phyloP scores from a whole-genome alignment of 2,888 invertebrate genomes.

The Epinotia brunnichana region DNA sequence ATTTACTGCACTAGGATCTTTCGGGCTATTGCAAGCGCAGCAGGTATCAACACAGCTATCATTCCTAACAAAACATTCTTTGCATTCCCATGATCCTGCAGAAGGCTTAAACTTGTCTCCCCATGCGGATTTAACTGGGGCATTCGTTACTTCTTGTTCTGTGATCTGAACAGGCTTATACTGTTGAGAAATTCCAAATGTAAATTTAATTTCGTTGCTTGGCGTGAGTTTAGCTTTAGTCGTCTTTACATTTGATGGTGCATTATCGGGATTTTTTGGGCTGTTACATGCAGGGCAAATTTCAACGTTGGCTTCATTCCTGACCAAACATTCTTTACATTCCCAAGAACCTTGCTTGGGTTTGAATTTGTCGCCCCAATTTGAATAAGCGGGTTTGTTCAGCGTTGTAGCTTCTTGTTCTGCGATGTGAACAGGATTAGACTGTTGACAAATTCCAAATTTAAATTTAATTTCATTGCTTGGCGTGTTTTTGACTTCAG shows the following conservation, averaged over 20 bases:
- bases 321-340: constrained; percentile 84
- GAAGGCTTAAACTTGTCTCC: constrained; percentile 86
- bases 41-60: constrained; percentile 81
- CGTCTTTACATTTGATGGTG: constrained; percentile 48
- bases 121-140: constrained; percentile 55
- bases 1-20: constrained; percentile 77
- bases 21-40: constrained; percentile 83
- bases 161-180: not conserved
- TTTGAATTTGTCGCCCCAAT: constrained; percentile 82
- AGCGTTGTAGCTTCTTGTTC: constrained; percentile 35
- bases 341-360: constrained; percentile 85
- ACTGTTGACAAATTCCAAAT: constrained; percentile 37
- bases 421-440: not conserved
- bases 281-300: constrained; percentile 82
- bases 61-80: constrained; percentile 86
- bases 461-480: constrained; percentile 29
- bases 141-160: constrained; percentile 9
- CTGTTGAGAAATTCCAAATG: constrained; percentile 38
- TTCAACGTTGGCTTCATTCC: constrained; percentile 75
- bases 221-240: not conserved
- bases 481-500: not conserved
- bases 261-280: constrained; percentile 79
- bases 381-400: constrained; percentile 42
- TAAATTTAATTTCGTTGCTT: constrained; percentile 22
- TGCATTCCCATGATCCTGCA: constrained; percentile 87